Evolutionary conservation across 2,888 invertebrate species (phyloP), one percentile per base, ranked within the genome.

Genomic region (Cephalotes varians): DNA sequence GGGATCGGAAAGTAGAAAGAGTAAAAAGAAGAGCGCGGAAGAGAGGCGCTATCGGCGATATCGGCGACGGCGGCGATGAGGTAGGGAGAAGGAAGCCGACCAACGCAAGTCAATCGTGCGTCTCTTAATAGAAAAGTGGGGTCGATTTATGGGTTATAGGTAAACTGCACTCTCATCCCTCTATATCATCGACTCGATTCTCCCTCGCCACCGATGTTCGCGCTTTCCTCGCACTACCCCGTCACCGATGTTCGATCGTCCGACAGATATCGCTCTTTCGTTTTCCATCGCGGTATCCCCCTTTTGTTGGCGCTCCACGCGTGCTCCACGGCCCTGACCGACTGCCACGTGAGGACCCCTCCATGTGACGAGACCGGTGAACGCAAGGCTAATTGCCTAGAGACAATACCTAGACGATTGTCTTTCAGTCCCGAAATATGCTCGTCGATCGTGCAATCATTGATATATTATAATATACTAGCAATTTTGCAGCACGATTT

Each of bases 141-240:
- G 93, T 94, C 94, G 94, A 94, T 94, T 94, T 94, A 94, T 94
- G 94, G 93, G 94, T 94, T 94, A 93, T 93, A 94, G 94, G 93
- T 93, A 94, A 93, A 93, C 93, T 93, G 89, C 90, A 88, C 91
- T 88, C 90, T 88, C 88, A 86, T 87, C 91, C 90, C 85, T 87
- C 86, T 86, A 86, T 88, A 85, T 90, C 91, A 91, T 90, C 91
- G 84, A 82, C 58, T 88, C 72, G 79, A 54, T 88, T 85, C 88
- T 84, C 85, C 87, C 85, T 54, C 71, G 71, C 73, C 81, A 83
- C 81, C 86, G 71, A 65, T 83, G 87, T 83, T 80, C 87, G 56
- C 69, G 69, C 84, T 71, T 84, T 86, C 79, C 83, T 82, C 80
- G 76, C 64, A 81, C 67, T 73, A 60, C 81, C 77, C 77, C 86